Conservation (phyloP, 2,113 vertebrate genomes). For the Pimephales promelas region DNA sequence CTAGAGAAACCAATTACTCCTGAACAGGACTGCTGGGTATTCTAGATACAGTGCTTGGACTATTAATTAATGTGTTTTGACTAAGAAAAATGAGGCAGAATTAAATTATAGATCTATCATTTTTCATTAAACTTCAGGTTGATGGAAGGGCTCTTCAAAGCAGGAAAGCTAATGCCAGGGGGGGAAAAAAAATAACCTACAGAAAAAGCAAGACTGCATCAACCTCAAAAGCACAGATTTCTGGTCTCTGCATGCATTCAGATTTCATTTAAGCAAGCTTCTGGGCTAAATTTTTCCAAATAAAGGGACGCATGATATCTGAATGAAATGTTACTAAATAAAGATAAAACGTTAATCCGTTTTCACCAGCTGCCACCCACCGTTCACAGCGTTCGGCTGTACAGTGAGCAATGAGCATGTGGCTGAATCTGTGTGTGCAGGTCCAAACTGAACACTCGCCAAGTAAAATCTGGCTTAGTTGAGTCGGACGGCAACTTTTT, state of each 20-base stretch:
- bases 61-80: constrained; percentile 34
- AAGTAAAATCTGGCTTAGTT: background rate
- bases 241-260: background rate
- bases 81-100: constrained; percentile 30
- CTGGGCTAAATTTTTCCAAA: constrained; percentile 5
- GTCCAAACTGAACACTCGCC: constrained; percentile 2
- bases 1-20: constrained; percentile 33
- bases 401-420: constrained; percentile 10
- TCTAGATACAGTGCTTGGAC: constrained; percentile 24
- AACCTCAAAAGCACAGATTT: background rate
- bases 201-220: background rate
- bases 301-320: constrained; percentile 15
- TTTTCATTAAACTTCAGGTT: constrained; percentile 22
- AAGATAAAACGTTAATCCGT: constrained; percentile 30
- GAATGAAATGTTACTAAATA: constrained; percentile 42
- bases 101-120: constrained; percentile 35
- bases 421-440: background rate
- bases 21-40: constrained; percentile 33
- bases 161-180: background rate
- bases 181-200: background rate
- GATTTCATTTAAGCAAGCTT: background rate
- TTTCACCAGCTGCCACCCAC: constrained; percentile 27
- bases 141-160: constrained; percentile 10
- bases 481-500: background rate
- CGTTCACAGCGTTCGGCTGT: background rate